Evolutionary conservation across 1,140 invertebrate genomes (phyloP).

Genomic region (Orussus abietinus): DNA sequence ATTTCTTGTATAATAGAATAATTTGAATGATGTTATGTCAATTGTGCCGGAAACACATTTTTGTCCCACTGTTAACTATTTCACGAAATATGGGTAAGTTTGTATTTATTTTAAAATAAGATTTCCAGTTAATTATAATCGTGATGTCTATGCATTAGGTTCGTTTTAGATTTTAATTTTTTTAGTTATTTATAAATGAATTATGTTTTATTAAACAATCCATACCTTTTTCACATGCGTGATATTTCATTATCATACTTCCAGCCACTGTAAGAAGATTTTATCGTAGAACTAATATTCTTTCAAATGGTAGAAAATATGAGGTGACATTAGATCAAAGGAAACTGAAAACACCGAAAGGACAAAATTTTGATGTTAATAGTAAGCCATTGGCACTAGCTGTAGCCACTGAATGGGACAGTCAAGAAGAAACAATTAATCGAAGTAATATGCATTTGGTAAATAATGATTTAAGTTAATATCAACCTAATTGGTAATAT

Average conservation of each 20-base stretch:
- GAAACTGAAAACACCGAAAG: constrained; percentile 84
- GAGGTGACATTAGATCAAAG: constrained; percentile 79
- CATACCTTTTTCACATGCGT: constrained; percentile 8
- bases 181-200: neutral
- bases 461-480: constrained; percentile 31
- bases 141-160: neutral
- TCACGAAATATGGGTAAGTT: constrained; percentile 14
- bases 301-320: constrained; percentile 60
- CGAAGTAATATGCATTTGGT: constrained; percentile 86
- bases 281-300: constrained; percentile 66
- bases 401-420: constrained; percentile 87
- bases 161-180: constrained; percentile 12
- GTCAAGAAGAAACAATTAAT: constrained; percentile 75
- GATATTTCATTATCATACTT: constrained; percentile 18
- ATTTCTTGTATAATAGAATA: no score
- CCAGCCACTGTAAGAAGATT: constrained; percentile 61
- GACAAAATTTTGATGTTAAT: constrained; percentile 70
- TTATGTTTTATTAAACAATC: neutral
- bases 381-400: constrained; percentile 87
- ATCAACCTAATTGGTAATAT: neutral
- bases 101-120: neutral
- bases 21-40: no score
- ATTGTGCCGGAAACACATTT: no score
- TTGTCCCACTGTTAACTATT: constrained; percentile 10
- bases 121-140: constrained; percentile 2